These are phyloP conservation scores for Dicerorhinus sumatrensis DNA, from an alignment of 2,113 vertebrate species.

Conservation along the genomic window DNA sequence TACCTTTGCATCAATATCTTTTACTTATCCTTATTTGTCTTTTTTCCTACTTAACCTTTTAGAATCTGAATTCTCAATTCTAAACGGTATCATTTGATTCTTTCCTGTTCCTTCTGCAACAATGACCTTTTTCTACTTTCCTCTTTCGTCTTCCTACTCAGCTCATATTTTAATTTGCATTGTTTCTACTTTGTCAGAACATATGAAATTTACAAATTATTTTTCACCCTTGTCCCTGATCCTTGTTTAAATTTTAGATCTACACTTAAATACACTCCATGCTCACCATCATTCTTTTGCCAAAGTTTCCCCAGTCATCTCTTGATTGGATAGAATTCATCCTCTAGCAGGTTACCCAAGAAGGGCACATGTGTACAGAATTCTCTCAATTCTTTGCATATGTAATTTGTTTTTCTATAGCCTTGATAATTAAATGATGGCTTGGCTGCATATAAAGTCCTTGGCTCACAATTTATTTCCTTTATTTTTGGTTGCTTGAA, in stretches of 20 bases:
- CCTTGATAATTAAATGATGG: background rate
- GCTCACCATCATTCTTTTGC: background rate
- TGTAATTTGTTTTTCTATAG: background rate
- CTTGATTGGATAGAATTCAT: background rate
- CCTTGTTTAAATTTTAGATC: background rate
- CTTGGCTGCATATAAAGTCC: background rate
- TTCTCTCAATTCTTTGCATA: background rate
- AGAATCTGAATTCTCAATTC: background rate
- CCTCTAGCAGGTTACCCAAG: background rate
- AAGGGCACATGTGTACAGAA: background rate
- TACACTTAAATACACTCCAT: background rate
- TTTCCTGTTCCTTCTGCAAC: background rate
- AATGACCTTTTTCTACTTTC: background rate
- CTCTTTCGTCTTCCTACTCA: background rate
- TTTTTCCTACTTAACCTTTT: background rate
- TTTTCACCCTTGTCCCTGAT: background rate
- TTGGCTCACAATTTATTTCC: slow-evolving; percentile 21
- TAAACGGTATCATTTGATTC: background rate
- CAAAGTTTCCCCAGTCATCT: background rate
- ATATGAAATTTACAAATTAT: background rate
- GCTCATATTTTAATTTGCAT: background rate
- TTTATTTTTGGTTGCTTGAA: slow-evolving; percentile 16
- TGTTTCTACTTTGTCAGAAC: background rate
- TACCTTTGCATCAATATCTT: background rate
- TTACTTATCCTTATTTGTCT: background rate